Percentiles rank a stretch among this genome's conserved stretches.
Evolutionary conservation across 2,888 invertebrate species (phyloP).

Genomic region (Palloptera scutellata): DNA sequence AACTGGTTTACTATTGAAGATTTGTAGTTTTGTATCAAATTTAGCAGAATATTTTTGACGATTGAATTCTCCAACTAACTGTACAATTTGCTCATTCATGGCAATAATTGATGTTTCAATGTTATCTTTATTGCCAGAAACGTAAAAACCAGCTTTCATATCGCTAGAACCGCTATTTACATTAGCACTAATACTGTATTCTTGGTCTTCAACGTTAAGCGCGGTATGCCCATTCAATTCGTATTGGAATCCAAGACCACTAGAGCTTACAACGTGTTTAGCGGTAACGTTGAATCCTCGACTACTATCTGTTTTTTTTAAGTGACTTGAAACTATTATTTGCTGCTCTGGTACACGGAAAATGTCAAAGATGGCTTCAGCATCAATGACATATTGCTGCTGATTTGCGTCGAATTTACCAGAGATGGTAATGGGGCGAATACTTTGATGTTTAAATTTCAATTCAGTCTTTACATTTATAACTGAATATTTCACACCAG

Average conservation of each 20-base stretch:
- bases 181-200: slow-evolving; percentile 56
- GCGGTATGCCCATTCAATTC: slow-evolving; percentile 50
- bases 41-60: slow-evolving; percentile 46
- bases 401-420: slow-evolving; percentile 64
- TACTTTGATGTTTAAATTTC: slow-evolving; percentile 74
- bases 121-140: slow-evolving; percentile 58
- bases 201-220: slow-evolving; percentile 50
- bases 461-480: slow-evolving; percentile 67
- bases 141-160: slow-evolving; percentile 53
- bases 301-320: slow-evolving; percentile 36
- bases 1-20: slow-evolving; percentile 50
- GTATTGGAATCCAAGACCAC: slow-evolving; percentile 60
- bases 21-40: slow-evolving; percentile 47
- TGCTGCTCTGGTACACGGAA: slow-evolving; percentile 70
- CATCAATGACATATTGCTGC: slow-evolving; percentile 49
- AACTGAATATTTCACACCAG: slow-evolving; percentile 65
- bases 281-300: slow-evolving; percentile 64
- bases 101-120: slow-evolving; percentile 47
- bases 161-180: slow-evolving; percentile 52
- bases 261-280: slow-evolving; percentile 63
- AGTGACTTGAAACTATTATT: slow-evolving; percentile 54
- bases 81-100: slow-evolving; percentile 52
- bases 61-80: slow-evolving; percentile 46
- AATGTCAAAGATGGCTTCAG: slow-evolving; percentile 68
- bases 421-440: slow-evolving; percentile 66